phyloP scores from a whole-genome alignment of 2,113 vertebrate species.

The Heteronetta atricapilla region DNA sequence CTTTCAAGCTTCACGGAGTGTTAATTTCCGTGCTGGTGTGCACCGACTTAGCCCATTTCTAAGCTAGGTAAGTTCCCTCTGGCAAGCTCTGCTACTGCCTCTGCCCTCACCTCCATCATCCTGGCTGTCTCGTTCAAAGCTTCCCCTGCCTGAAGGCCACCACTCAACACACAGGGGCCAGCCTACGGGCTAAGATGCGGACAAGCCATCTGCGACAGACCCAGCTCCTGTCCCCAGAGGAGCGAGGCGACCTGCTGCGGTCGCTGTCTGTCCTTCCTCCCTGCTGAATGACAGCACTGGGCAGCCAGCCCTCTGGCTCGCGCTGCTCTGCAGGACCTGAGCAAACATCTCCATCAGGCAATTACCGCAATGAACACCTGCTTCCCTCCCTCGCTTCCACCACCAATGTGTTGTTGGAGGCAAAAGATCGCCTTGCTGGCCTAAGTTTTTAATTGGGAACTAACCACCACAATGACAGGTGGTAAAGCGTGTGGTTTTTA shows the following conservation, averaged over 20 bases:
- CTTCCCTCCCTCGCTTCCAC: conserved; percentile 12
- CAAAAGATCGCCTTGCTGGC: conserved; percentile 6
- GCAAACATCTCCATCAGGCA: conserved; percentile 44
- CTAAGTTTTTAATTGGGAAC: conserved; percentile 36
- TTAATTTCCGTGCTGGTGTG: not conserved
- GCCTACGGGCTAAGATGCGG: rapidly evolving
- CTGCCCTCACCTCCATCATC: conserved; percentile 27
- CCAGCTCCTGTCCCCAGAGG: not conserved
- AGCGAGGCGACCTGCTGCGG: not conserved
- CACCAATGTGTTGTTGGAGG: not conserved
- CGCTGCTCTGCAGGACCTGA: not conserved
- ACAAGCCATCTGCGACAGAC: not conserved
- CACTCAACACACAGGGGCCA: not conserved
- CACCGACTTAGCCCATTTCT: not conserved
- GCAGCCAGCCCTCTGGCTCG: not conserved
- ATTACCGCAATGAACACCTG: conserved; percentile 35
- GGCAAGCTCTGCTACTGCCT: not conserved
- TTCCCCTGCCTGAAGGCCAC: not conserved
- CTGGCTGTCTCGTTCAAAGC: not conserved
- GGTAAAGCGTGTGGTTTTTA: not conserved
- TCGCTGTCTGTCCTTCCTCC: not conserved
- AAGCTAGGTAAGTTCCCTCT: not conserved
- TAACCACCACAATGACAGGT: not conserved
- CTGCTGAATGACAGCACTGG: not conserved
- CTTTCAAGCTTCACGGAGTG: not conserved